Percentiles rank a stretch among this genome's conserved stretches.
These are phyloP conservation scores for Macrostomum lignano DNA, from an alignment of 1,140 invertebrate genomes.

Conservation along the genomic window DNA sequence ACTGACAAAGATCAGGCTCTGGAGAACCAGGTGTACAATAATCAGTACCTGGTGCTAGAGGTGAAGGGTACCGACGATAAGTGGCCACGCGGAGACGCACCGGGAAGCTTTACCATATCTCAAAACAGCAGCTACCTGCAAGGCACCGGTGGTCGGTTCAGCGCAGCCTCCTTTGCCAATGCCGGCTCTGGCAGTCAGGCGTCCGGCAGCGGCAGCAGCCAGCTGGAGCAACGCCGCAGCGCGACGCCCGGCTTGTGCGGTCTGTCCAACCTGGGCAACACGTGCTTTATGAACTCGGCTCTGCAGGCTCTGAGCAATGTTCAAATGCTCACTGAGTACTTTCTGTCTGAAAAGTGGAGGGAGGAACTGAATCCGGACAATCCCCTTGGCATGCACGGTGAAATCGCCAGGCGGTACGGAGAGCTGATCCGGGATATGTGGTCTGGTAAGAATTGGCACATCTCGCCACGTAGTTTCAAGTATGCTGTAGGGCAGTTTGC, in stretches of 20 bases:
- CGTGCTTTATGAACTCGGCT: slow-evolving; percentile 38
- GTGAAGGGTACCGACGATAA: too few relatives aligned
- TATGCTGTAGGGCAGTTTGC: slow-evolving; percentile 34
- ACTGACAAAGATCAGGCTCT: too few relatives aligned
- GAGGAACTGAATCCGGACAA: slow-evolving; percentile 36
- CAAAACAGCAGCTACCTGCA: too few relatives aligned
- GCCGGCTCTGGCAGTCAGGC: too few relatives aligned
- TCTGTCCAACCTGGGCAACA: slow-evolving; percentile 35
- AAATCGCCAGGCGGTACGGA: slow-evolving; percentile 35
- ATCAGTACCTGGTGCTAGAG: too few relatives aligned
- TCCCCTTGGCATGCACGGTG: slow-evolving; percentile 35
- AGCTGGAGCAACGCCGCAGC: too few relatives aligned
- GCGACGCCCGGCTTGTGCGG: slow-evolving; percentile 35
- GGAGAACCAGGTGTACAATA: too few relatives aligned
- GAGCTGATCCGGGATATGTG: slow-evolving; percentile 35
- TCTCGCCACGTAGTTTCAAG: slow-evolving; percentile 35
- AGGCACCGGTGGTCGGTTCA: too few relatives aligned
- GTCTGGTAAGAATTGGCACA: slow-evolving; percentile 30
- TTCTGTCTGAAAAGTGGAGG: slow-evolving; percentile 28
- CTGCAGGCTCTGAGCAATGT: slow-evolving; percentile 58
- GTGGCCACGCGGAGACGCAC: too few relatives aligned
- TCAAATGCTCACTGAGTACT: slow-evolving; percentile 39
- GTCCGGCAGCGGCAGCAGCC: too few relatives aligned
- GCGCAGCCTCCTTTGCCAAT: too few relatives aligned
- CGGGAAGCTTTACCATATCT: too few relatives aligned